Evolutionary conservation across 2,888 invertebrate species (phyloP), one percentile per base, ranked within the genome.

Genomic region (Augochlorella aurata): DNA sequence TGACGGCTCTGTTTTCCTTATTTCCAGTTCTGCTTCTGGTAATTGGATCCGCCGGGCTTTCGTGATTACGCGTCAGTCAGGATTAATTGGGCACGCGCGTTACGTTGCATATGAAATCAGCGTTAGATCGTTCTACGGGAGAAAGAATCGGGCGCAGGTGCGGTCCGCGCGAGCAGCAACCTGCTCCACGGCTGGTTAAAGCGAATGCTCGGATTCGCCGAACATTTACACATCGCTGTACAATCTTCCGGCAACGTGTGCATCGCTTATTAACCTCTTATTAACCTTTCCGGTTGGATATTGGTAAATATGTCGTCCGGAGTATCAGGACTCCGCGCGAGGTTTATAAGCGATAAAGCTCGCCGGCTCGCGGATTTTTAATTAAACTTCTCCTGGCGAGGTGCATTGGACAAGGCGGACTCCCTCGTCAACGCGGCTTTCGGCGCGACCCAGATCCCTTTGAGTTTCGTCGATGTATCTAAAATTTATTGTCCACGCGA

Each of bases 11-110:
- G 58, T 47, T 65, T 72, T 77, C 68, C 70, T 73, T 63, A 61
- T 71, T 69, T 58, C 52, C 16, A 74, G 5, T 29, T 54, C 24
- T 4, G 18, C 47, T 63, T 49, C 45, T 21, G 49, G 18, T 52
- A 8, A 49, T 38, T 21, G 71, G 24, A 72, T 63, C 1, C 44
- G 68, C 24, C 70, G 49, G 29, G 45, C n/a, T 76, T 65, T 68
- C 79, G 24, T 66, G 70, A 70, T 79, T 69, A 29, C 44, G 4
- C 38, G 67, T 58, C 82, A 75, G 69, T 76, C 54, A 69, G 44
- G 77, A 74, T 81, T 72, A 83, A 77, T 81, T 71, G 77, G 74
- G 3, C 63, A 47, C 50, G 58, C 1, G 50, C 24, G 24, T 67
- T 61, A 73, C 38, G 47, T 52, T 52, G 12, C 54, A 38, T 29